Evolutionary conservation across 53 echinoderm and acorn worm species (phyloP).

Genomic region (Echinometra lucunter): DNA sequence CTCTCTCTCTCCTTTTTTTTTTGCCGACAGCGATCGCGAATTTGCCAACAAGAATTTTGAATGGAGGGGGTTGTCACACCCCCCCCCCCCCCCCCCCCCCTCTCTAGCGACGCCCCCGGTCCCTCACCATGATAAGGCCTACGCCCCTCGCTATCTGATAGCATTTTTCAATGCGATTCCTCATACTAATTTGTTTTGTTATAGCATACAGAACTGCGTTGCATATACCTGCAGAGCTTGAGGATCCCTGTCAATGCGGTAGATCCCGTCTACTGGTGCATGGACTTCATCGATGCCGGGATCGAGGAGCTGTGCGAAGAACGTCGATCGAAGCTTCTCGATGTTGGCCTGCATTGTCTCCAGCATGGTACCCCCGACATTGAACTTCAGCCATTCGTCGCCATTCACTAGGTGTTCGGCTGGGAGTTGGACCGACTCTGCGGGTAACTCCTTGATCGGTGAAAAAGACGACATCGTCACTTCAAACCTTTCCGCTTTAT

Average conservation of each 20-base stretch:
- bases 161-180: no score
- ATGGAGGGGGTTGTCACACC: no score
- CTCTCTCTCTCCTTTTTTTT: no score
- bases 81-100: no score
- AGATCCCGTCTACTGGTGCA: conserved; percentile 62
- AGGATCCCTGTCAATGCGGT: conserved; percentile 85
- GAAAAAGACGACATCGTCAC: conserved; percentile 34
- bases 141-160: no score
- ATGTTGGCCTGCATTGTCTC: conserved; percentile 81
- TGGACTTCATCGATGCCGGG: conserved; percentile 48
- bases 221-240: conserved; percentile 73
- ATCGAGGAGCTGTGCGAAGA: conserved; percentile 85
- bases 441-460: conserved; percentile 71
- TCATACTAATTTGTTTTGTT: no score
- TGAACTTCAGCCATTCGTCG: conserved; percentile 80
- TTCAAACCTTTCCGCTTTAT: not conserved
- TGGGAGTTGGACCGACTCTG: conserved; percentile 80
- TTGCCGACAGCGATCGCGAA: no score
- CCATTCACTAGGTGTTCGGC: conserved; percentile 74
- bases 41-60: no score
- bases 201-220: no score
- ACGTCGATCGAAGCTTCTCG: conserved; percentile 74
- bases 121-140: no score
- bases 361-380: conserved; percentile 83
- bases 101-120: no score